Conservation (phyloP, 2,888 invertebrate genomes). For the Teinopalpus imperialis region DNA sequence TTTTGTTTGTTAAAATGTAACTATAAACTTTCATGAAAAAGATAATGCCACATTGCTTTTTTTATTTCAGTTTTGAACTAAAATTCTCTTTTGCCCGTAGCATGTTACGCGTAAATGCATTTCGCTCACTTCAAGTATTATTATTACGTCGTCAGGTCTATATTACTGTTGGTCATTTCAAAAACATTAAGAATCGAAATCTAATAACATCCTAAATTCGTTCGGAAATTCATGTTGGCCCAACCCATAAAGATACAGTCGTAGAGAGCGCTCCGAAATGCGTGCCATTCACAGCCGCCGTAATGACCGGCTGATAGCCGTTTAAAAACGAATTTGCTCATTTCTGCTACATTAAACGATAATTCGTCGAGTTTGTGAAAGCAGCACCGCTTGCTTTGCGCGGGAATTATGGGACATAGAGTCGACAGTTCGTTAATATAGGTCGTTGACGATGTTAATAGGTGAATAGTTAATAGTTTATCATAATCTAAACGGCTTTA, state of each 20-base stretch:
- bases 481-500: no score
- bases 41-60: no score
- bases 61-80: no score
- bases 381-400: conserved; percentile 17
- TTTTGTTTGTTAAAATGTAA: no score
- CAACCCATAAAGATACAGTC: conserved; percentile 25
- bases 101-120: no score
- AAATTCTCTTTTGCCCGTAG: no score
- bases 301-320: conserved; percentile 82
- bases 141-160: no score
- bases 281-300: conserved; percentile 60
- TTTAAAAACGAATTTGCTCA: conserved; percentile 84
- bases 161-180: no score
- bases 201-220: conserved; percentile 24
- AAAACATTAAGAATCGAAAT: conserved; percentile 9
- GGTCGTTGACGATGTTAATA: not conserved
- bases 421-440: conserved; percentile 1
- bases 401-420: conserved; percentile 4
- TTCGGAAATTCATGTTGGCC: conserved; percentile 6
- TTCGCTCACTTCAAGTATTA: no score
- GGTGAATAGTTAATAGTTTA: not conserved
- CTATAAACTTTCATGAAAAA: no score
- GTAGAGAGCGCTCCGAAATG: conserved; percentile 36
- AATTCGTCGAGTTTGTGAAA: conserved; percentile 37
- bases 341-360: conserved; percentile 81